A percentile compares a stretch with the other conserved stretches of the same genome.
These are phyloP conservation scores for Drosophila nigricruria DNA, from an alignment of 2,888 invertebrate genomes.

Conservation along the genomic window DNA sequence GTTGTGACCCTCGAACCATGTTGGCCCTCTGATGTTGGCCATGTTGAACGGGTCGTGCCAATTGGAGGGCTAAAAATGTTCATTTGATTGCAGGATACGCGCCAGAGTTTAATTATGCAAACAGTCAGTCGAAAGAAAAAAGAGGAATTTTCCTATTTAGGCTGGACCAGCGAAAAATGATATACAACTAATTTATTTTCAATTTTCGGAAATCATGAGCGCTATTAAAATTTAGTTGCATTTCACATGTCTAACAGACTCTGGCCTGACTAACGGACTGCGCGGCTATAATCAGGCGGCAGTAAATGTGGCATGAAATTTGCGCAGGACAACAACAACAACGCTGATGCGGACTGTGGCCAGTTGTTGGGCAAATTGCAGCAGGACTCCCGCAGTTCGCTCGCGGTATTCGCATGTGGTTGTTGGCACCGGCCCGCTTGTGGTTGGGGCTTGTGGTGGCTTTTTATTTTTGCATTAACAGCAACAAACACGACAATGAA, in stretches of 20 bases:
- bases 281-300: slow-evolving; percentile 47
- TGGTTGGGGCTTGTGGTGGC: slow-evolving; percentile 49
- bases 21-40: not conserved
- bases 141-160: not conserved
- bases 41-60: slow-evolving; percentile 17
- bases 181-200: slow-evolving; percentile 80
- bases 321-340: slow-evolving; percentile 49
- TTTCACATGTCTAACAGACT: slow-evolving; percentile 27
- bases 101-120: slow-evolving; percentile 75
- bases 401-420: slow-evolving; percentile 57
- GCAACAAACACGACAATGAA: slow-evolving; percentile 81
- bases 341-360: slow-evolving; percentile 40
- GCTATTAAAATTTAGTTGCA: slow-evolving; percentile 74
- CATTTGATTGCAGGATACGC: slow-evolving; percentile 71
- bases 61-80: slow-evolving; percentile 62
- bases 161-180: slow-evolving; percentile 61
- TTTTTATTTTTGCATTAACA: slow-evolving; percentile 81
- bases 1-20: not conserved
- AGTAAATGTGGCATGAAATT: slow-evolving; percentile 64
- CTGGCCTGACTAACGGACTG: slow-evolving; percentile 33
- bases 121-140: slow-evolving; percentile 30
- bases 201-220: slow-evolving; percentile 79
- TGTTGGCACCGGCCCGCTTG: slow-evolving; percentile 16
- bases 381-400: slow-evolving; percentile 44
- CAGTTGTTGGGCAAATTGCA: slow-evolving; percentile 39